A percentile compares a stretch with the other conserved stretches of the same genome.
These are phyloP conservation scores for Prorops nasuta DNA, from an alignment of 1,140 invertebrate species.

Conservation along the genomic window DNA sequence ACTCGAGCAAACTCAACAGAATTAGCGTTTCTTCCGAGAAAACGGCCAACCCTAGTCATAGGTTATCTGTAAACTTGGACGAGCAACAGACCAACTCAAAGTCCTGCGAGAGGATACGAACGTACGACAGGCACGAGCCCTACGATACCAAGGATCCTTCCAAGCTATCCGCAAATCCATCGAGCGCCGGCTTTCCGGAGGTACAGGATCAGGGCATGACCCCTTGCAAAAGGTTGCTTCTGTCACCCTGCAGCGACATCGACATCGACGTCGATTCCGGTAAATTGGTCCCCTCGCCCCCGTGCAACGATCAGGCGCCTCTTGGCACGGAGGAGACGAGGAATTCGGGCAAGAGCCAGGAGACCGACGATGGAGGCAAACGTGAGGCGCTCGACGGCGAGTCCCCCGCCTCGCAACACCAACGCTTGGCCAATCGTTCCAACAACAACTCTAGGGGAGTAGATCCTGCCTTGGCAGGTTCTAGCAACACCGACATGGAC, in stretches of 20 bases:
- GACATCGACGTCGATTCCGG: no score
- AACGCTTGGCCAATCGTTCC: not conserved
- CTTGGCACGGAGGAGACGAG: slow-evolving; percentile 25
- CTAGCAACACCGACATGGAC: slow-evolving; percentile 44
- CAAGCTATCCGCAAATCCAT: slow-evolving; percentile 19
- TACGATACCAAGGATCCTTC: slow-evolving; percentile 12
- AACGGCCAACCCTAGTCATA: slow-evolving; percentile 43
- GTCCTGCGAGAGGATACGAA: slow-evolving; percentile 34
- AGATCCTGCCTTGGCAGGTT: slow-evolving; percentile 19
- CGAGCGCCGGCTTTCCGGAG: slow-evolving; percentile 21
- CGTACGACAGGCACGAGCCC: slow-evolving; percentile 24
- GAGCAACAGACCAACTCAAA: slow-evolving; percentile 25
- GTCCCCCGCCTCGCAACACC: slow-evolving; percentile 4
- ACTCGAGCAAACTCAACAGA: slow-evolving; percentile 19
- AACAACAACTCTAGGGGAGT: slow-evolving; percentile 5
- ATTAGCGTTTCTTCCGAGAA: slow-evolving; percentile 35
- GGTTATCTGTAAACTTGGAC: slow-evolving; percentile 37
- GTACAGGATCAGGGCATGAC: slow-evolving; percentile 47
- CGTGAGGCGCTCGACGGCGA: slow-evolving; percentile 9
- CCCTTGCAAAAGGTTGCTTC: slow-evolving; percentile 41
- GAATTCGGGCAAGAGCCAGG: slow-evolving; percentile 4
- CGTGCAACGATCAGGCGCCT: slow-evolving; percentile 8
- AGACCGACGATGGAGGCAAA: slow-evolving; percentile 7
- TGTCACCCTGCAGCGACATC: slow-evolving; percentile 28
- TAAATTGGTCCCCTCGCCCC: not conserved